phyloP scores from a whole-genome alignment of 2,113 vertebrate genomes.

The Mionectes macconnelli region DNA sequence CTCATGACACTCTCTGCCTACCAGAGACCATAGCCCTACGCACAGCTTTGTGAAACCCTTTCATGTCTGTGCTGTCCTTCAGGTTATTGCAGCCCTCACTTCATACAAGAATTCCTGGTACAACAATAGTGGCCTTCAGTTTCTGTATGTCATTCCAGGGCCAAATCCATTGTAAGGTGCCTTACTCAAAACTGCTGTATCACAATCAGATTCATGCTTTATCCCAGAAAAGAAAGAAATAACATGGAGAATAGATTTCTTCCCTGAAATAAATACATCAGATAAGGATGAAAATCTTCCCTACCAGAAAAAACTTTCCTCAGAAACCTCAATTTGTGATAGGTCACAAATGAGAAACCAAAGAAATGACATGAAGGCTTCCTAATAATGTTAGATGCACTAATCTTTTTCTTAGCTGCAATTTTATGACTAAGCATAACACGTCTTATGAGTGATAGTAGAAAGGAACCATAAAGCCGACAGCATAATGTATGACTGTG shows the following conservation, averaged over 20 bases:
- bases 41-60: background rate
- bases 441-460: background rate
- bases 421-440: constrained; percentile 46
- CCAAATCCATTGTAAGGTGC: background rate
- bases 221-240: background rate
- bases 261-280: background rate
- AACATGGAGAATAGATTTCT: background rate
- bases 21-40: background rate
- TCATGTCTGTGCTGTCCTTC: background rate
- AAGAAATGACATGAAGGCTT: background rate
- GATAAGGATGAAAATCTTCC: background rate
- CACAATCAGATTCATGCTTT: background rate
- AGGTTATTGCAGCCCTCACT: background rate
- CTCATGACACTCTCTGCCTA: rapidly evolving
- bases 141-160: background rate
- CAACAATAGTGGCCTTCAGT: background rate
- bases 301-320: background rate
- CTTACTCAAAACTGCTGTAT: background rate
- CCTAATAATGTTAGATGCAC: background rate
- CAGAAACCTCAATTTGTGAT: background rate
- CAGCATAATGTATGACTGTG: background rate
- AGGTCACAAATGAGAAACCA: background rate
- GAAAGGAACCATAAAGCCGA: background rate
- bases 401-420: constrained; percentile 17
- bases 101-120: background rate